These are phyloP conservation scores for Erethizon dorsatum DNA, from an alignment of 2,797 vertebrate genomes.

Conservation along the genomic window DNA sequence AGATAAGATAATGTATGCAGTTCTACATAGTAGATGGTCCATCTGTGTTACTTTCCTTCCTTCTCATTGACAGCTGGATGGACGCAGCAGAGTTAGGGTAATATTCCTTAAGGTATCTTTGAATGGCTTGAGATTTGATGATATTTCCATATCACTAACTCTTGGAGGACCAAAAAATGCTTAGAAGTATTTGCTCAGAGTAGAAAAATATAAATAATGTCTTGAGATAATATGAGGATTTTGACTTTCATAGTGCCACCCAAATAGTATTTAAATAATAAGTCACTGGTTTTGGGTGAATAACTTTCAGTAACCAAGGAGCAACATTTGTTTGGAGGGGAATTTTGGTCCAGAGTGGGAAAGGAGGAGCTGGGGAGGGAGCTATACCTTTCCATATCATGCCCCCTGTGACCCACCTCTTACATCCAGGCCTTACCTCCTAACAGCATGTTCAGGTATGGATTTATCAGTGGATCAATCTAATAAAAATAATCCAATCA, in stretches of 20 bases:
- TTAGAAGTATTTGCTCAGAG: not conserved
- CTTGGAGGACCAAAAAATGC: not conserved
- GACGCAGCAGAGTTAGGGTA: not conserved
- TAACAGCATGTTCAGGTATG: not conserved
- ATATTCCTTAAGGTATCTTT: not conserved
- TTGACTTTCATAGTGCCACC: not conserved
- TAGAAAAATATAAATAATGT: not conserved
- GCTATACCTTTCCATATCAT: not conserved
- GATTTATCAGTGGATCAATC: not conserved
- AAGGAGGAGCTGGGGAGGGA: not conserved
- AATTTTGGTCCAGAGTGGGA: not conserved
- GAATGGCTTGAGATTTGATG: not conserved
- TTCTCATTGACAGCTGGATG: not conserved
- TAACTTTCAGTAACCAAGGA: slow-evolving; percentile 11
- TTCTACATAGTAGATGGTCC: not conserved
- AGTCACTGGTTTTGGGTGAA: not conserved
- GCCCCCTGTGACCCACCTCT: not conserved
- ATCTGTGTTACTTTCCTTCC: not conserved
- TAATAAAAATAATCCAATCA: not conserved
- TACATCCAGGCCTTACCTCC: not conserved
- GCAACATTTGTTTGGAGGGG: slow-evolving; percentile 27
- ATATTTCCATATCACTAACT: not conserved
- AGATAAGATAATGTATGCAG: not conserved
- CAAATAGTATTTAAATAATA: not conserved
- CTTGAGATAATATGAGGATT: not conserved